Evolutionary conservation across 2,113 vertebrate genomes (phyloP).

Genomic region (Podilymbus podiceps): DNA sequence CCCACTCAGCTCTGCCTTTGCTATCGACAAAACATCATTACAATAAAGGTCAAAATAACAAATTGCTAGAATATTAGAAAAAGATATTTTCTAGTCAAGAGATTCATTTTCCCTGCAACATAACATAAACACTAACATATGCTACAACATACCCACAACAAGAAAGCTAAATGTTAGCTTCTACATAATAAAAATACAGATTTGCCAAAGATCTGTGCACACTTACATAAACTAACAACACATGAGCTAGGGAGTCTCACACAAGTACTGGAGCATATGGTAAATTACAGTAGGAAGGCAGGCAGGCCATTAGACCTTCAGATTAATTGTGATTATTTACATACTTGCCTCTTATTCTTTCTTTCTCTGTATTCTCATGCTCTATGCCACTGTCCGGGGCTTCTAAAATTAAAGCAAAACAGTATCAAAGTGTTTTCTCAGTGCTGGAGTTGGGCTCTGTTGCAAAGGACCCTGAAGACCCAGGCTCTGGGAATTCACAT

Average conservation of each 20-base stretch:
- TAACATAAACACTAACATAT: conserved; percentile 42
- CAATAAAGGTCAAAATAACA: conserved; percentile 60
- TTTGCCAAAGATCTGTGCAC: conserved; percentile 38
- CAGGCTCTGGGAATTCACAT: rapidly evolving
- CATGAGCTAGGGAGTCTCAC: conserved; percentile 9
- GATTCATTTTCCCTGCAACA: conserved; percentile 38
- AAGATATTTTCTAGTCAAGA: conserved; percentile 26
- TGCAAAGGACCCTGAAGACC: neutral
- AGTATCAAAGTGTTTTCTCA: neutral
- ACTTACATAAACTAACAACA: conserved; percentile 50
- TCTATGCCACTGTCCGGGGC: neutral
- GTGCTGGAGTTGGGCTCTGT: neutral
- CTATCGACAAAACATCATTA: conserved; percentile 37
- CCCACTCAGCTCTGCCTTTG: neutral
- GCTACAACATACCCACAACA: conserved; percentile 41
- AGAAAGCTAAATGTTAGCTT: conserved; percentile 57
- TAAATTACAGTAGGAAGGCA: conserved; percentile 25
- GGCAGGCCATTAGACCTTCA: conserved; percentile 18
- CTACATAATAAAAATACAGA: conserved; percentile 55
- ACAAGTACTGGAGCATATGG: conserved; percentile 47
- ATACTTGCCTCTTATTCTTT: neutral
- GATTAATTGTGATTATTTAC: conserved; percentile 55
- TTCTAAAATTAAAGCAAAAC: neutral
- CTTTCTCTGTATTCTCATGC: neutral
- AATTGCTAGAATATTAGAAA: conserved; percentile 23